A percentile compares a stretch with the other conserved stretches of the same genome.
These are phyloP conservation scores for Telmatochromis sp. DNA, from an alignment of 2,113 vertebrate genomes.

Conservation along the genomic window DNA sequence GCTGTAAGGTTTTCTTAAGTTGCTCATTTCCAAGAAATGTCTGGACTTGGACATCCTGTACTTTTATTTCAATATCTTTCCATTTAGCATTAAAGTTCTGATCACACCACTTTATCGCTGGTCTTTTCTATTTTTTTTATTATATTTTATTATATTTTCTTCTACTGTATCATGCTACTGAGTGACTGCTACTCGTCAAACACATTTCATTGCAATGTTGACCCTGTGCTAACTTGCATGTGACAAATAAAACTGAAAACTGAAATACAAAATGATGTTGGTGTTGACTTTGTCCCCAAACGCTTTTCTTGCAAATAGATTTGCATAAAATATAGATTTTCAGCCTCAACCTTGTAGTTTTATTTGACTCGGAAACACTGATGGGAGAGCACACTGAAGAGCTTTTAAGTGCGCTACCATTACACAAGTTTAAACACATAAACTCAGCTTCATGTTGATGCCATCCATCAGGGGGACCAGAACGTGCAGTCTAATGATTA, in stretches of 20 bases:
- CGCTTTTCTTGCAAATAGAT: background rate
- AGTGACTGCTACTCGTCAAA: too few species aligned
- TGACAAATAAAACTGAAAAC: too few species aligned
- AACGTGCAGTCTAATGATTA: conserved; percentile 13
- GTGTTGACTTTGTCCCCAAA: background rate
- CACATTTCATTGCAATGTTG: too few species aligned
- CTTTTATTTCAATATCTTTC: too few species aligned
- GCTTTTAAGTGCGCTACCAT: conserved; percentile 16
- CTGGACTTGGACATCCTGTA: too few species aligned
- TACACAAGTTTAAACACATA: conserved; percentile 26
- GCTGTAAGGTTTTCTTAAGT: too few species aligned
- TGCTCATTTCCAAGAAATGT: too few species aligned
- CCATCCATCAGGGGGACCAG: conserved; percentile 1
- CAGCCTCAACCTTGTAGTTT: background rate
- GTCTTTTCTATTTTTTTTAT: too few species aligned
- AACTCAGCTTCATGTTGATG: background rate
- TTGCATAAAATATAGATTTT: background rate
- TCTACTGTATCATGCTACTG: accelerated
- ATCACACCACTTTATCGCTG: too few species aligned
- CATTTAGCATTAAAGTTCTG: too few species aligned
- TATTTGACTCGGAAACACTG: background rate
- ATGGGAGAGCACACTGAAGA: background rate
- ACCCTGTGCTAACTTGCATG: too few species aligned
- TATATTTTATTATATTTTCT: too few species aligned
- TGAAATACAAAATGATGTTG: background rate